phyloP scores from a whole-genome alignment of 1,140 invertebrate genomes.

The Hestina assimilis region DNA sequence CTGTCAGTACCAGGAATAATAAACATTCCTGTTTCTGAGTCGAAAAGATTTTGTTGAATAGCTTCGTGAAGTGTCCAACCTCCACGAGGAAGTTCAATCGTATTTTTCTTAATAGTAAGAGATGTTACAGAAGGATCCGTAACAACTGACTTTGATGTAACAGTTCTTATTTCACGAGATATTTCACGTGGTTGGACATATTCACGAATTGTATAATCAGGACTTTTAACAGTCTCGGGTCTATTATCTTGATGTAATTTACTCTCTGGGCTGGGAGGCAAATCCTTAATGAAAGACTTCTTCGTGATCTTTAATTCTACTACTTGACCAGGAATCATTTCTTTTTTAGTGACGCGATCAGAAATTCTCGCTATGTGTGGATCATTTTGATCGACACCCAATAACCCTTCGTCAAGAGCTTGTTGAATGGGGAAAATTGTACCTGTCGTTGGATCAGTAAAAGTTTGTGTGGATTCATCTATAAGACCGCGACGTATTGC shows the following conservation, averaged over 20 bases:
- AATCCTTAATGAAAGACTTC: slow-evolving; percentile 75
- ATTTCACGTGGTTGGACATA: slow-evolving; percentile 47
- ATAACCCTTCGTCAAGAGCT: slow-evolving; percentile 85
- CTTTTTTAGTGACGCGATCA: slow-evolving; percentile 63
- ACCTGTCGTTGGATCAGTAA: slow-evolving; percentile 88
- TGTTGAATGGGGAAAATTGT: slow-evolving; percentile 88
- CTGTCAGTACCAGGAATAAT: slow-evolving; percentile 92
- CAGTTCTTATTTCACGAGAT: slow-evolving; percentile 50
- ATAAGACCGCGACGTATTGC: slow-evolving; percentile 88
- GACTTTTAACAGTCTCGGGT: slow-evolving; percentile 75
- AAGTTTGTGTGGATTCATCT: slow-evolving; percentile 87
- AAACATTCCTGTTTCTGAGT: slow-evolving; percentile 90
- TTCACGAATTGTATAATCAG: slow-evolving; percentile 47
- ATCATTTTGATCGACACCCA: slow-evolving; percentile 81
- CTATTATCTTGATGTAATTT: slow-evolving; percentile 64
- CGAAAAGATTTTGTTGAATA: slow-evolving; percentile 87
- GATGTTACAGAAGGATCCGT: slow-evolving; percentile 71
- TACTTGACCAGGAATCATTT: slow-evolving; percentile 67
- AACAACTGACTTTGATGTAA: slow-evolving; percentile 59
- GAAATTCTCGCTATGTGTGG: slow-evolving; percentile 59
- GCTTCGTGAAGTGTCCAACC: slow-evolving; percentile 90
- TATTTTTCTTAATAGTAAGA: slow-evolving; percentile 76
- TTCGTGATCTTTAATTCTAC: slow-evolving; percentile 77
- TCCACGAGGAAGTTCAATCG: slow-evolving; percentile 87
- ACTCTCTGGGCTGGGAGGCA: slow-evolving; percentile 64